Evolutionary conservation across 2,113 vertebrate species (phyloP).

Genomic region (Menidia beryllina): DNA sequence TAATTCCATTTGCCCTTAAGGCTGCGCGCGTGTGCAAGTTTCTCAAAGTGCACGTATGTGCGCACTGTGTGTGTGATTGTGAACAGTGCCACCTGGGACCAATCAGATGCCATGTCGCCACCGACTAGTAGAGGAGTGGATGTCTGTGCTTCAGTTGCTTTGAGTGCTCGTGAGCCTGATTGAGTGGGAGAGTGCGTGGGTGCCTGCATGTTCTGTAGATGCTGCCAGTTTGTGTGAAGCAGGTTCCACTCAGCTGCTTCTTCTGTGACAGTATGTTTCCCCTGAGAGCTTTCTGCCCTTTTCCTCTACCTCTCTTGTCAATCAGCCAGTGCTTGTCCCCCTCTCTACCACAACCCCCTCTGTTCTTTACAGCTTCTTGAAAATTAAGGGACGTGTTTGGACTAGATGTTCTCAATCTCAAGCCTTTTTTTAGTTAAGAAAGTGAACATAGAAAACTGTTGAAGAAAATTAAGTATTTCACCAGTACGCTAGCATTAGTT

Average conservation of each 20-base stretch:
- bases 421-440: not conserved
- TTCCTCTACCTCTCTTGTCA: slow-evolving; percentile 43
- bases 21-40: not conserved
- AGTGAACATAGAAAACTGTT: not conserved
- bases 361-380: slow-evolving; percentile 6
- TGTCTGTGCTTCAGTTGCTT: slow-evolving; percentile 29
- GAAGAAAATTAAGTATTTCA: too few species aligned
- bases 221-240: slow-evolving; percentile 12
- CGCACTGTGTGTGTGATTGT: slow-evolving; percentile 22
- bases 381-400: slow-evolving; percentile 4
- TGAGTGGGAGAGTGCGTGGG: slow-evolving; percentile 53
- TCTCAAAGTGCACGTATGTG: slow-evolving; percentile 18
- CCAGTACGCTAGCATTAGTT: too few species aligned
- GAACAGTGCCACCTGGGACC: slow-evolving; percentile 50
- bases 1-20: not conserved
- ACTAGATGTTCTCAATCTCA: slow-evolving; percentile 1
- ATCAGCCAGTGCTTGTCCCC: slow-evolving; percentile 20
- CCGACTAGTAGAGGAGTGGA: slow-evolving; percentile 46
- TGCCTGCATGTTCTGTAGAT: slow-evolving; percentile 20
- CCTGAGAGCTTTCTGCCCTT: slow-evolving; percentile 56
- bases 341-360: not conserved
- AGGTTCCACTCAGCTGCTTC: slow-evolving; percentile 47
- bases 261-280: slow-evolving; percentile 46
- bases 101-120: slow-evolving; percentile 46
- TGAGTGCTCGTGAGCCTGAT: slow-evolving; percentile 31